These are phyloP conservation scores for Tenthredo distinguenda DNA, from an alignment of 2,888 invertebrate genomes.

Conservation along the genomic window DNA sequence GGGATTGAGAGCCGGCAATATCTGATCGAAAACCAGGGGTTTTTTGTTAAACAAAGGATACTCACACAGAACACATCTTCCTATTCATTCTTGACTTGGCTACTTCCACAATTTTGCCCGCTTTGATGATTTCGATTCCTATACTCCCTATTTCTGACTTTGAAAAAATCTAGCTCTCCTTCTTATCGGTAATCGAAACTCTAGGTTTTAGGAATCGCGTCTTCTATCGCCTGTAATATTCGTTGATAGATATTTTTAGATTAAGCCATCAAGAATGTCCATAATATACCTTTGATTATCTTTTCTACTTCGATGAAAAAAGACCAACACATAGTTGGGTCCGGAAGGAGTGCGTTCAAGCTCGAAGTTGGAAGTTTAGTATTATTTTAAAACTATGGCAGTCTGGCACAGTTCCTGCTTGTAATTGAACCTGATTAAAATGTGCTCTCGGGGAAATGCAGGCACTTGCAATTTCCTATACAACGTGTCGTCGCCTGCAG, in stretches of 20 bases:
- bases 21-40: neutral
- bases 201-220: no score
- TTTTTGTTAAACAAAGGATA: neutral
- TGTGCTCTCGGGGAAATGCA: slow-evolving; percentile 10
- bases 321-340: neutral
- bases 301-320: neutral
- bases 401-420: slow-evolving; percentile 16
- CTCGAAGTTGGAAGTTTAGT: neutral
- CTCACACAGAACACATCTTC: neutral
- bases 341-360: neutral
- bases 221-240: no score
- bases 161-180: neutral
- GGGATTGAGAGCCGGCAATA: neutral
- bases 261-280: no score
- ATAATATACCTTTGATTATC: neutral
- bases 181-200: neutral
- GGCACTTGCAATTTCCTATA: slow-evolving; percentile 22
- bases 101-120: neutral
- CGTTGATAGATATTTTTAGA: no score
- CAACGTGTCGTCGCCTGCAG: slow-evolving; percentile 16
- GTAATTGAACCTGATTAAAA: slow-evolving; percentile 40
- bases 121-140: neutral
- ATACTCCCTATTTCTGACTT: neutral
- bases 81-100: neutral
- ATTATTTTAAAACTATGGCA: neutral